Conservation (phyloP, 2,797 vertebrate species). For the Rhinella marina region DNA sequence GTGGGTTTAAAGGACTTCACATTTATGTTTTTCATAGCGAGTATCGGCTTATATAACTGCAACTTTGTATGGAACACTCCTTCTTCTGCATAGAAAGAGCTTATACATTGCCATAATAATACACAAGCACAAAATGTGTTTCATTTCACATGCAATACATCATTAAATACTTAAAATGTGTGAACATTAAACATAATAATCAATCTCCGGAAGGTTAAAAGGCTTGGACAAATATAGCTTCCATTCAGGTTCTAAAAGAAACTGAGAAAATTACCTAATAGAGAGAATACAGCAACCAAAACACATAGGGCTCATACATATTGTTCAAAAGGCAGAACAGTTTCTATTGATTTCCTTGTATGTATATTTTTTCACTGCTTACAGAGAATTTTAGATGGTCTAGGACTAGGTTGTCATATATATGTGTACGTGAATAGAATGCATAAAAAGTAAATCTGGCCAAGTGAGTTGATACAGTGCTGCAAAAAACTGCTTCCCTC, state of each 20-base stretch:
- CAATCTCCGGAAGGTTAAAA: background rate
- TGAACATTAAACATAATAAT: background rate
- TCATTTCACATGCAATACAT: background rate
- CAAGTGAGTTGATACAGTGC: too few species aligned
- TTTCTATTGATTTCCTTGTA: too few species aligned
- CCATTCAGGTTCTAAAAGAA: background rate
- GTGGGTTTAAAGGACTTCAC: constrained; percentile 8
- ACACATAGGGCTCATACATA: too few species aligned
- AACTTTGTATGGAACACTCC: background rate
- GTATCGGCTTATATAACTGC: background rate
- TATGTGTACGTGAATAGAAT: too few species aligned
- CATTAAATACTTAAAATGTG: background rate
- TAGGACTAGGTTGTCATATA: too few species aligned
- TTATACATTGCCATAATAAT: background rate
- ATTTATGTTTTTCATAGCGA: background rate
- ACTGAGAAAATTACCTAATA: background rate
- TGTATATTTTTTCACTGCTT: too few species aligned
- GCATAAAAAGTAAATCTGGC: too few species aligned
- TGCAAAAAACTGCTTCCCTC: too few species aligned
- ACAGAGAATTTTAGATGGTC: too few species aligned
- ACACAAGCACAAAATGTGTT: background rate
- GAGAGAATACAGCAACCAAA: too few species aligned
- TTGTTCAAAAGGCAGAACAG: too few species aligned
- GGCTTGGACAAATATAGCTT: background rate
- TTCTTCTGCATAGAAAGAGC: background rate